Evolutionary conservation across 2,113 vertebrate species (phyloP), one percentile per base, ranked within the genome.

Genomic region (Malurus elegans): DNA sequence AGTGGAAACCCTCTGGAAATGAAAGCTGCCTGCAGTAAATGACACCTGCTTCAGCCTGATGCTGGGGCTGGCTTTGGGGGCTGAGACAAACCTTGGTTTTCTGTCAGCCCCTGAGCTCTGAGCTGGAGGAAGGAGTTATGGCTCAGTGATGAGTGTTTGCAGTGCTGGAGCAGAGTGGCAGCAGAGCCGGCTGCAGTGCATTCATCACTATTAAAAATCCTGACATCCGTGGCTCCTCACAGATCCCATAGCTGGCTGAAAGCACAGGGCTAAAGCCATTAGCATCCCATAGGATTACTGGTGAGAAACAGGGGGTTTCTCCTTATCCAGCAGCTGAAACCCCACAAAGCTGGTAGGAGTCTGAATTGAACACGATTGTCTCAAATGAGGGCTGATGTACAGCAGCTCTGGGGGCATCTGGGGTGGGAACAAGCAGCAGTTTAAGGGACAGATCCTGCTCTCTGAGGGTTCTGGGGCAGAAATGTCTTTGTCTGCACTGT

Each of bases 1-100:
- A 79, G 79, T 61, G 91, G 85, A 71, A 94, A 79, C 72, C 88
- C 86, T 90, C 75, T 86, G 71, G 69, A 76, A 92, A 65, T 15
- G 56, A 71, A 31, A 28, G 79, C 62, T 94, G 91, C 60, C 36
- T 78, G 67, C 6, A 11, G 75, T 85, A 70, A 92, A 47, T 34
- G 86, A 47, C 72, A 70, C 93, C 79, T 75, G 2, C 69, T 71
- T 57, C 16, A 28, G 20, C n/a, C 34, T 56, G 60, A 1, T 7
- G 34, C 29, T 45, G 29, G 38, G 5, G 44, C 64, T 45, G 75
- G 56, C 19, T 88, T 51, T 54, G 36, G 47, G 40, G 79, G 69
- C 69, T 21, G 45, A 85, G 24, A 38, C 24, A 21, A 10, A 18
- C 20, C 84, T 53, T 18, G 3, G 51, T 23, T 42, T 51, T 65